Evolutionary conservation across 2,888 invertebrate genomes (phyloP).

Genomic region (Meganola albula): DNA sequence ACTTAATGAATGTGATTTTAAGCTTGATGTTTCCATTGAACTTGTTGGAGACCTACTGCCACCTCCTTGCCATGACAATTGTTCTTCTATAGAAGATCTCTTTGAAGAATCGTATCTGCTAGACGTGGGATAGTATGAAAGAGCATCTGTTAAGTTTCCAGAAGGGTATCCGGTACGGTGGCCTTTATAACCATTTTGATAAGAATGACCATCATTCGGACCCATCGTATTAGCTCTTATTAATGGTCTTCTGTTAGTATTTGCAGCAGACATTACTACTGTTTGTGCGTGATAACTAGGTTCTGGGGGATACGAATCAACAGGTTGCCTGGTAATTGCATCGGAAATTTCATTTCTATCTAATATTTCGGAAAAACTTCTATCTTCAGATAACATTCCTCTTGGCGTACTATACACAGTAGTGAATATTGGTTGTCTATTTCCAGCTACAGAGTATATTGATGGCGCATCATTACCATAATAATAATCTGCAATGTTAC

Average conservation of each 20-base stretch:
- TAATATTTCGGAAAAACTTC: conserved; percentile 82
- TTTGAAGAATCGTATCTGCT: conserved; percentile 78
- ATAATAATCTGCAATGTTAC: conserved; percentile 62
- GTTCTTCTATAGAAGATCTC: conserved; percentile 78
- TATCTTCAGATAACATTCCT: conserved; percentile 79
- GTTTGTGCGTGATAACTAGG: conserved; percentile 78
- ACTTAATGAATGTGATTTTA: conserved; percentile 78
- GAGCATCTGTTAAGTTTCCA: conserved; percentile 85
- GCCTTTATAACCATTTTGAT: conserved; percentile 82
- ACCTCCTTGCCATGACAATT: conserved; percentile 78
- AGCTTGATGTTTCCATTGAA: conserved; percentile 75
- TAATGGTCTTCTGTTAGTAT: conserved; percentile 65
- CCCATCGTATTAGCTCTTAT: conserved; percentile 78
- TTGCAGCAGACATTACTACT: conserved; percentile 64
- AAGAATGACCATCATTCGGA: conserved; percentile 71
- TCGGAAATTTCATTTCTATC: conserved; percentile 78
- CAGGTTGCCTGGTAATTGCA: conserved; percentile 45
- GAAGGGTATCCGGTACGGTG: conserved; percentile 84
- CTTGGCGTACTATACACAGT: conserved; percentile 84
- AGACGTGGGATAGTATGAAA: conserved; percentile 89
- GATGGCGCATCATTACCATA: conserved; percentile 78
- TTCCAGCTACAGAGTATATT: conserved; percentile 86
- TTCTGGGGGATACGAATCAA: conserved; percentile 73
- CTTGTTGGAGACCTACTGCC: conserved; percentile 80
- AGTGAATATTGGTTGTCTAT: conserved; percentile 84